Base-by-base conservation (phyloP, 2,113 vertebrate species). In the Phrynosoma blainvillii region DNA sequence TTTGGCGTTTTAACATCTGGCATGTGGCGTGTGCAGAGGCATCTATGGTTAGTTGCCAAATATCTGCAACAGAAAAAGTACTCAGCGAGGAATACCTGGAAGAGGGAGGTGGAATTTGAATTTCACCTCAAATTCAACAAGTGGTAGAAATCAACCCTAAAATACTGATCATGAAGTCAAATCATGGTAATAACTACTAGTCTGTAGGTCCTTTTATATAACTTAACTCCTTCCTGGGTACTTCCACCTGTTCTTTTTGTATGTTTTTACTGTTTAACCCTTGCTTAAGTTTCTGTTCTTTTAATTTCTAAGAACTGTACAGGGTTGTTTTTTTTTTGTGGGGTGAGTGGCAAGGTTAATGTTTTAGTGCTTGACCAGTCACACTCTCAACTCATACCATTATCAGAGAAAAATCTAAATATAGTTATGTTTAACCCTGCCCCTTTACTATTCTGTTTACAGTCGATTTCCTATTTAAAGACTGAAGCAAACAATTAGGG, bases 171-270 rank as follows among this genome's bases (percentile, higher is more conserved):
- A n/a, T 84, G n/a, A 36, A 25, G 14, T 62, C 23, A 42, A 27
- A 12, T 8, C 4, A 27, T 12, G 32, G 16, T 73, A 65, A 42
- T 82, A 21, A 74, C 8, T 86, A 9, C 81, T 88, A 27, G 79
- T 5, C 71, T 71, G 11, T 89, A 74, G 90, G 86, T 30, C 56
- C 3, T 27, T 30, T 90, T 82, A 73, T 88, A 3, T 88, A 91
- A 84, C 62, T 84, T 66, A 3, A 79, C 13, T 87, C 87, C 21
- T 87, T 82, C 52, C 1, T 78, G 74, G 83, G n/a, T 87, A 84
- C 71, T 88, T 89, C 54, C 70, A 0, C 75, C 74, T 93, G 76
- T 23, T 12, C 36, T 79, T 36, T 9, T 84, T 54, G 52, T 84
- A 76, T 85, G 73, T 89, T 65, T 85, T 87, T 82, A n/a, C 20